Evolutionary conservation across 1,140 invertebrate species (phyloP), one percentile per base, ranked within the genome.

Genomic region (Euglossa dilemma): DNA sequence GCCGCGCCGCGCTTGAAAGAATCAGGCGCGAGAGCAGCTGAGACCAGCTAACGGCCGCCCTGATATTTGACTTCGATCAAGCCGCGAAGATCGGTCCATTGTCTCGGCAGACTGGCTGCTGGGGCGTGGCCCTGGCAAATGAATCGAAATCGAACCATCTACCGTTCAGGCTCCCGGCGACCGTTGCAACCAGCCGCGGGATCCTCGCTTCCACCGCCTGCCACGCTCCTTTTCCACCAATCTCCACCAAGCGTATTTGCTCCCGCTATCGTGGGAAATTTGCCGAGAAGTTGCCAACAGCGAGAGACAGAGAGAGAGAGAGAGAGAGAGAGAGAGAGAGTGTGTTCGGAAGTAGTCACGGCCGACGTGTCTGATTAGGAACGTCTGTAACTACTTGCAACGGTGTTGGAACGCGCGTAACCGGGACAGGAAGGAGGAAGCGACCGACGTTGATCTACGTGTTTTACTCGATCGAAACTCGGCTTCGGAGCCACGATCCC

Each of bases 1-100:
- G 11, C 47, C 2, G 43, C 59, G 76, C 18, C n/a, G 18, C 66
- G 66, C 18, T 61, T 12, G 52, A 77, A 76, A 63, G 75, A 63
- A 50, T 54, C 64, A 50, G 56, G 23, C 36, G 25, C 43, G 54
- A 85, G 43, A 64, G 86, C 45, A 84, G 64, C 71, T 73, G 71
- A 82, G 25, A 6, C 11, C 3, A 25, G 50, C 70, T 54, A 75
- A 86, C 77, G 64, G 71, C 59, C 59, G 71, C 75, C 54, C 57
- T 56, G 71, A 83, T 86, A 87, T 87, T 87, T 80, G 86, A 87
- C 85, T 87, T 86, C 80, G 86, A 87, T 87, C 86, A 86, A 87
- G 77, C 63, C 85, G 57, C 72, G 80, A 81, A 87, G 63, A 71
- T 47, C 75, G 63, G 36, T 20, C 85, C 45, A 87, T 87, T 84